These are phyloP conservation scores for Salticus scenicus DNA, from an alignment of 2,888 invertebrate species.

Conservation along the genomic window DNA sequence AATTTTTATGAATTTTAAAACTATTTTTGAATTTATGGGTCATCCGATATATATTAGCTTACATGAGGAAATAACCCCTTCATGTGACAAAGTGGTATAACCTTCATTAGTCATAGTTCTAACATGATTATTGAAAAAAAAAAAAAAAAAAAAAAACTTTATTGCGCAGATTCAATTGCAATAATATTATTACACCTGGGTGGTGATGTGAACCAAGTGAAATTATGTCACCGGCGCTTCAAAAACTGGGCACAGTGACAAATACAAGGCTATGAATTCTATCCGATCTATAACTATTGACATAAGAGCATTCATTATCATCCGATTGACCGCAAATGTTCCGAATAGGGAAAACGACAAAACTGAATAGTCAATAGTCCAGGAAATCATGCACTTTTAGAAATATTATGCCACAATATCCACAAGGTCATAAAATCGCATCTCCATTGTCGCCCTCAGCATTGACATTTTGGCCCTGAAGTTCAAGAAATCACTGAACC, in stretches of 20 bases:
- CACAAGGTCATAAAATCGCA: constrained; percentile 46
- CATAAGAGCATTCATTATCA: constrained; percentile 26
- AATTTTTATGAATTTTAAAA: no score
- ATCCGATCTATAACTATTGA: neutral
- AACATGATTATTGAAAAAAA: no score
- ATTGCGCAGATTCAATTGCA: no score
- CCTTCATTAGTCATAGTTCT: no score
- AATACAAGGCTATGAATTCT: neutral
- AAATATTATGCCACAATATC: neutral
- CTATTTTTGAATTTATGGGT: no score
- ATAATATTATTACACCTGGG: no score
- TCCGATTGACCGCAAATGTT: constrained; percentile 48
- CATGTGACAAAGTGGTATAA: no score
- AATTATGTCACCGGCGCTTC: neutral
- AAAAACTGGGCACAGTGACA: neutral
- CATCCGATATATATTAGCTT: no score
- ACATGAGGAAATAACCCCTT: no score
- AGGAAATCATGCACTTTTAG: neutral
- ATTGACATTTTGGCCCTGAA: constrained; percentile 41
- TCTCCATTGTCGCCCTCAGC: constrained; percentile 48
- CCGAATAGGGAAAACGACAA: neutral
- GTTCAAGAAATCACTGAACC: constrained; percentile 42
- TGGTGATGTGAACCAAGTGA: no score
- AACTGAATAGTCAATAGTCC: neutral
- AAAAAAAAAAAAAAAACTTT: no score